phyloP scores from a whole-genome alignment of 2,888 invertebrate species.

The Argynnis bischoffii region DNA sequence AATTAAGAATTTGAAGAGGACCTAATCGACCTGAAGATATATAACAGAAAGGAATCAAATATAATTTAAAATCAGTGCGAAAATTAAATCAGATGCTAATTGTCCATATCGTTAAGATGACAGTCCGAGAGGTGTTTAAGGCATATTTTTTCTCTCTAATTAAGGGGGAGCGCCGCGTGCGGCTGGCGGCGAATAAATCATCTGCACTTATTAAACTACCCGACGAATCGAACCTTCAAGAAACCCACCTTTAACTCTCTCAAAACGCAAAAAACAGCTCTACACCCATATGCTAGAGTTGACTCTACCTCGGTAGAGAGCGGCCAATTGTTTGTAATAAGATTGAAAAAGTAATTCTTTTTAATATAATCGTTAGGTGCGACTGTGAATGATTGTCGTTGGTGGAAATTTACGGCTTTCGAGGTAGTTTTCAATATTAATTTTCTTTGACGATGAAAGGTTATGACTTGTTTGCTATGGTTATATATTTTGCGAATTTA shows the following conservation, averaged over 20 bases:
- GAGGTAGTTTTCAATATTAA: constrained; percentile 41
- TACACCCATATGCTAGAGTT: constrained; percentile 35
- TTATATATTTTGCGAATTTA: neutral
- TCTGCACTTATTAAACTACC: constrained; percentile 77
- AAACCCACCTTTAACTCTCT: constrained; percentile 52
- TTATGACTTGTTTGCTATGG: constrained; percentile 17
- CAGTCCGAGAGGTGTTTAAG: constrained; percentile 36
- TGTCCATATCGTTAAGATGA: constrained; percentile 38
- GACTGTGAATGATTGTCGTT: constrained; percentile 60
- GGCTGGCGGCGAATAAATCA: constrained; percentile 77
- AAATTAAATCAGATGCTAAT: constrained; percentile 30
- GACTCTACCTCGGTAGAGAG: constrained; percentile 25
- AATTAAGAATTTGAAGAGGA: too few relatives aligned
- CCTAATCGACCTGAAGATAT: too few relatives aligned
- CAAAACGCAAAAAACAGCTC: constrained; percentile 34
- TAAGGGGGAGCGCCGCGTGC: constrained; percentile 65
- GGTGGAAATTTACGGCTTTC: constrained; percentile 52
- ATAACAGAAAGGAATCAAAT: neutral
- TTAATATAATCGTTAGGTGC: constrained; percentile 53
- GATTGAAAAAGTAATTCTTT: constrained; percentile 57
- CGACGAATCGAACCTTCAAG: constrained; percentile 74
- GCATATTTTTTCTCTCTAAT: constrained; percentile 67
- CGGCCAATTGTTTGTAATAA: constrained; percentile 43
- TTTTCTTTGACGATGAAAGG: constrained; percentile 38
- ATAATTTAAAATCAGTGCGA: neutral